Percentiles rank a stretch among this genome's conserved stretches.
These are phyloP conservation scores for Rutpela maculata DNA, from an alignment of 2,888 invertebrate species.

Conservation along the genomic window DNA sequence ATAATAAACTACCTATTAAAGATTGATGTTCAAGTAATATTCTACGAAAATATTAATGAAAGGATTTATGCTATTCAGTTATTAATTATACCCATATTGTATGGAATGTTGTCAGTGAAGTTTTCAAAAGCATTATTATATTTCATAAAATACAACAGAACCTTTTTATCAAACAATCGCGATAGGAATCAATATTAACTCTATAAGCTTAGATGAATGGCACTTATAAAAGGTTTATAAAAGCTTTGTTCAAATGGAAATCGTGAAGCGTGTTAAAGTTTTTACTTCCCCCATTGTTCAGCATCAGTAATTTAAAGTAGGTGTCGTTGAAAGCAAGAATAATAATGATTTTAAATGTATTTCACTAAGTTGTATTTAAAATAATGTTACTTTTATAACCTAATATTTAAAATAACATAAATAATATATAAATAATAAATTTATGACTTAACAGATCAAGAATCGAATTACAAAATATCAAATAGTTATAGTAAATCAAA, in stretches of 20 bases:
- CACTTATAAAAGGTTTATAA: slow-evolving; percentile 61
- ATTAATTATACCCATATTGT: slow-evolving; percentile 52
- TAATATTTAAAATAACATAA: too few relatives aligned
- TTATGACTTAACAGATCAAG: too few relatives aligned
- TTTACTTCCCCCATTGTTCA: slow-evolving; percentile 50
- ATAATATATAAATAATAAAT: too few relatives aligned
- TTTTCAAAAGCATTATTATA: slow-evolving; percentile 50
- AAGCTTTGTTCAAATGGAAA: slow-evolving; percentile 61
- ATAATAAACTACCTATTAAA: background rate
- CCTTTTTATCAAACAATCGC: slow-evolving; percentile 60
- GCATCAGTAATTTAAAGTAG: slow-evolving; percentile 50
- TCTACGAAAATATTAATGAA: slow-evolving; percentile 21
- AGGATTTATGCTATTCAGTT: slow-evolving; percentile 21
- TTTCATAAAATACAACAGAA: slow-evolving; percentile 43
- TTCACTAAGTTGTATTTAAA: too few relatives aligned
- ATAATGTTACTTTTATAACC: too few relatives aligned
- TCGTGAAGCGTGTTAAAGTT: slow-evolving; percentile 54
- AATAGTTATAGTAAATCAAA: too few relatives aligned
- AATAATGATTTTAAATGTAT: slow-evolving; percentile 38
- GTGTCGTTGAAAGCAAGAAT: slow-evolving; percentile 50
- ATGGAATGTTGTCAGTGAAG: slow-evolving; percentile 41
- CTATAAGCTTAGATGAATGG: slow-evolving; percentile 56
- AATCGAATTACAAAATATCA: too few relatives aligned
- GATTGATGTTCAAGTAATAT: background rate
- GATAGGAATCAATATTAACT: slow-evolving; percentile 62